phyloP scores from a whole-genome alignment of 1,140 invertebrate species.

The Sitodiplosis mosellana region DNA sequence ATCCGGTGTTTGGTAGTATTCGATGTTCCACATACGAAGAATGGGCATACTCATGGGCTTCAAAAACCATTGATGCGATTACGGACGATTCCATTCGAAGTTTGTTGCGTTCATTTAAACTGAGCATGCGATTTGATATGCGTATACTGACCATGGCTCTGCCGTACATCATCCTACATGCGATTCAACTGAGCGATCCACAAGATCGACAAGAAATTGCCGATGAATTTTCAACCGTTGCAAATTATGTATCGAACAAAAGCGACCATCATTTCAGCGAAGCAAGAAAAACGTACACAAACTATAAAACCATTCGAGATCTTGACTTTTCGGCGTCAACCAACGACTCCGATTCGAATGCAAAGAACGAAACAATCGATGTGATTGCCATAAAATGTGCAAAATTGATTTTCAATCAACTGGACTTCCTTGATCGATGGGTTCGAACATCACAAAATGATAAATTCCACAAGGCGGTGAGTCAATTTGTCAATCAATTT shows the following conservation, averaged over 20 bases:
- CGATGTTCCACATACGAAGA: conserved; percentile 41
- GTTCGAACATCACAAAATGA: conserved; percentile 23
- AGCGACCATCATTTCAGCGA: background rate
- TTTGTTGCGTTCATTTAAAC: conserved; percentile 42
- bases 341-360: background rate
- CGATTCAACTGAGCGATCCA: conserved; percentile 29
- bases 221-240: conserved; percentile 29
- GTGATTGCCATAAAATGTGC: conserved; percentile 28
- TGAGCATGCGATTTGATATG: conserved; percentile 47
- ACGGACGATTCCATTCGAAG: conserved; percentile 30
- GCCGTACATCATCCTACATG: conserved; percentile 46
- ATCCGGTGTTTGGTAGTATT: conserved; percentile 42
- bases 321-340: background rate
- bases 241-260: conserved; percentile 7
- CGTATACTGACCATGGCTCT: conserved; percentile 49
- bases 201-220: conserved; percentile 22
- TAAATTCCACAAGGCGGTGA: conserved; percentile 19
- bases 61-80: conserved; percentile 35
- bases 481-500: conserved; percentile 35
- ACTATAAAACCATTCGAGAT: background rate
- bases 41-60: conserved; percentile 52
- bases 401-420: conserved; percentile 44
- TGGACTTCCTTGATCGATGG: conserved; percentile 59
- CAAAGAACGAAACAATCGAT: background rate
- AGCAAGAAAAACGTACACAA: background rate